Evolutionary conservation across 1,140 invertebrate genomes (phyloP).

Genomic region (Phenacoccus solenopsis): DNA sequence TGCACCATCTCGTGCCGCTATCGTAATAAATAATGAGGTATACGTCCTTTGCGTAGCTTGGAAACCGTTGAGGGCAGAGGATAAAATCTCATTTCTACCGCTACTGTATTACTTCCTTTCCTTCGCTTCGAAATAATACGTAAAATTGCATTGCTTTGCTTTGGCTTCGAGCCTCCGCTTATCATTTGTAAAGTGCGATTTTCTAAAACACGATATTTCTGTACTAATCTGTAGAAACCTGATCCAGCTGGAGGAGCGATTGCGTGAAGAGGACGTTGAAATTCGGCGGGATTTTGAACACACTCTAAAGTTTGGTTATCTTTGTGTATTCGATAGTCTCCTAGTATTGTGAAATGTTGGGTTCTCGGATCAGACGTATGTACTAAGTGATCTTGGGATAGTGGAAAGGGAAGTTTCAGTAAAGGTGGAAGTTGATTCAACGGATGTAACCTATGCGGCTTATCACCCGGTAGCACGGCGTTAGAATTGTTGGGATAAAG

Average conservation of each 20-base stretch:
- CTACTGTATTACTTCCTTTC: too few species aligned
- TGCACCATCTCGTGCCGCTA: too few species aligned
- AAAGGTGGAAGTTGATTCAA: background rate
- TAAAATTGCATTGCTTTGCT: too few species aligned
- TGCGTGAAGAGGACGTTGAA: background rate
- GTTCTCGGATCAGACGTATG: background rate
- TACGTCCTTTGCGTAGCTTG: too few species aligned
- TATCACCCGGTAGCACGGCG: background rate
- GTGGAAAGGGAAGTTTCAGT: background rate
- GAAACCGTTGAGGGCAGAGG: too few species aligned
- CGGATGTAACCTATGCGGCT: background rate
- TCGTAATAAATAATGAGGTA: too few species aligned
- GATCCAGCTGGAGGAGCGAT: background rate
- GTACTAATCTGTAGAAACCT: background rate
- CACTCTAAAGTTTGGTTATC: background rate
- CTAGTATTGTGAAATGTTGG: background rate
- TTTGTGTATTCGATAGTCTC: background rate
- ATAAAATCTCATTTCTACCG: background rate
- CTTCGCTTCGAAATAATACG: too few species aligned
- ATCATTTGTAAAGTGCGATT: background rate
- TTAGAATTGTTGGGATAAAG: background rate
- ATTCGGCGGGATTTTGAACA: background rate
- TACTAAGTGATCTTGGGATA: background rate
- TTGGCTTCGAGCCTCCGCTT: too few species aligned
- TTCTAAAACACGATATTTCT: background rate